Conservation (phyloP, 2,113 vertebrate genomes). For the Strix uralensis region DNA sequence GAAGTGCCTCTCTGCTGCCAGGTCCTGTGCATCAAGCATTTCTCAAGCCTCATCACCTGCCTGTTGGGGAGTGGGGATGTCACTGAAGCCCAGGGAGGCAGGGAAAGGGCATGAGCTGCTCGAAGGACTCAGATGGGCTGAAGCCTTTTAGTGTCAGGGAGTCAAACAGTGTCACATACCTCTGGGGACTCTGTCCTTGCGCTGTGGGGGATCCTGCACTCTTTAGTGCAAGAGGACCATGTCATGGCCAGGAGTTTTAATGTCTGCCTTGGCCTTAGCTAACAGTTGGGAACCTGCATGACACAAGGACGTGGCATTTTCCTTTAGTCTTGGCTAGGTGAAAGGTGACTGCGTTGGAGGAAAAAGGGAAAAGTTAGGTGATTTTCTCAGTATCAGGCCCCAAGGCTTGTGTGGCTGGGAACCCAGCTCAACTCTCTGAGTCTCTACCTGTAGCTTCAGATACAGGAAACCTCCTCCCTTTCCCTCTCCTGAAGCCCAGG, state of each 20-base stretch:
- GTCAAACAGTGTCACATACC: background rate
- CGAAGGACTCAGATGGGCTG: background rate
- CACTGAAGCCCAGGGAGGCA: background rate
- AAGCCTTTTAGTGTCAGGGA: background rate
- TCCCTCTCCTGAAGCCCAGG: background rate
- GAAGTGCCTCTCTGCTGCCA: background rate
- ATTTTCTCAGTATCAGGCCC: background rate
- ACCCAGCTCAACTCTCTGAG: background rate
- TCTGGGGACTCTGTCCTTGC: background rate
- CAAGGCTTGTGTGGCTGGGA: background rate
- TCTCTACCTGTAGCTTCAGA: background rate
- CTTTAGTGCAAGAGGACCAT: background rate
- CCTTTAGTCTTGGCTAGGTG: background rate
- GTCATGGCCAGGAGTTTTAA: background rate
- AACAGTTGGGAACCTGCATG: rapidly evolving
- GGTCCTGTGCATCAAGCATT: background rate
- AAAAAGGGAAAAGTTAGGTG: background rate
- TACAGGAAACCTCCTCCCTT: background rate
- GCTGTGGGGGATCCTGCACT: background rate
- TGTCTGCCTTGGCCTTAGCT: background rate
- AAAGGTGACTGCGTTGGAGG: background rate
- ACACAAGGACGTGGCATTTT: background rate
- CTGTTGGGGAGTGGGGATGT: background rate
- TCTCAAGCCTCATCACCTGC: background rate
- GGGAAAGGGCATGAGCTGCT: background rate